A percentile compares a stretch with the other conserved stretches of the same genome.
Conservation (phyloP, 1,140 invertebrate species). For the Hylaeus anthracinus region DNA sequence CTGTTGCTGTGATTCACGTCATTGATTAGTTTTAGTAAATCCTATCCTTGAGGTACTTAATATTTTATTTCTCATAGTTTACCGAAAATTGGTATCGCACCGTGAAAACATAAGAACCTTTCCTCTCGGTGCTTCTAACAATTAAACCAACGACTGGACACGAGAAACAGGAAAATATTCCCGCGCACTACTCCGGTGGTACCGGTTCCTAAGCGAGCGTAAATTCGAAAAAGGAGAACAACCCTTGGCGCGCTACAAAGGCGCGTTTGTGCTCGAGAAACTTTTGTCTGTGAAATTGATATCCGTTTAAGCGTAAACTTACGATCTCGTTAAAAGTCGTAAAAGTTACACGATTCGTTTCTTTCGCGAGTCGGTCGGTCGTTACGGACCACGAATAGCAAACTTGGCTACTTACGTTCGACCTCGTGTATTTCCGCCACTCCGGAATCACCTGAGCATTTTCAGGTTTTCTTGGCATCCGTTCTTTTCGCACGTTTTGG, state of each 20-base stretch:
- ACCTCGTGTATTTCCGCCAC: constrained; percentile 24
- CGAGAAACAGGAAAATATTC: too few species aligned
- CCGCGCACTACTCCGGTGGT: background rate
- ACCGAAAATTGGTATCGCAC: too few species aligned
- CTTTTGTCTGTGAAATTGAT: constrained; percentile 42
- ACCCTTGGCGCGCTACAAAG: background rate
- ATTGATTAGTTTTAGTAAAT: too few species aligned
- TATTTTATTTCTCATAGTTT: too few species aligned
- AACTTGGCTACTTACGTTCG: constrained; percentile 47
- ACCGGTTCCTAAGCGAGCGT: background rate
- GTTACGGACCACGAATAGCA: constrained; percentile 40
- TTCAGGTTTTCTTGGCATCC: constrained; percentile 51
- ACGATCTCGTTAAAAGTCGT: constrained; percentile 49
- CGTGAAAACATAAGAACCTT: too few species aligned
- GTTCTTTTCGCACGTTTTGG: constrained; percentile 63
- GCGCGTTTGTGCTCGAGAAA: constrained; percentile 7
- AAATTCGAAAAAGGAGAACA: background rate
- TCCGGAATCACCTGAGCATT: constrained; percentile 35
- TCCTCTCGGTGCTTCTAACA: too few species aligned
- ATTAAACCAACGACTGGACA: too few species aligned
- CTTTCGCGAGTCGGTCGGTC: constrained; percentile 39
- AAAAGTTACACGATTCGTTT: constrained; percentile 50
- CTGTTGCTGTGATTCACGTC: too few species aligned
- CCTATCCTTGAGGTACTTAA: too few species aligned
- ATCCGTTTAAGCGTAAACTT: constrained; percentile 41